These are phyloP conservation scores for Styela clava DNA, from an alignment of 23 tunicate genomes.

Conservation along the genomic window DNA sequence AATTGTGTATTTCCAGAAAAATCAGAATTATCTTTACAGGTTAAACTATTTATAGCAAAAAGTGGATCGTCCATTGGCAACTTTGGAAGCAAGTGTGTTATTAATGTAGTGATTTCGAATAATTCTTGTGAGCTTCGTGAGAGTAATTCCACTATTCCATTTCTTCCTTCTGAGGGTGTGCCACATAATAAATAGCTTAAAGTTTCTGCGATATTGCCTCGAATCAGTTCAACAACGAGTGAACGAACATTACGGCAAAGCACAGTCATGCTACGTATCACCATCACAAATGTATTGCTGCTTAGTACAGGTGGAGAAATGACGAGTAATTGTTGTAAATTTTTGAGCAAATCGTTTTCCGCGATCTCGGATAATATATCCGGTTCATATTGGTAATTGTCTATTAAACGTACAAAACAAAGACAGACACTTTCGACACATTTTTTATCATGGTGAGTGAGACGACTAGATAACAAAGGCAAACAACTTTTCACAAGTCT, in stretches of 20 bases:
- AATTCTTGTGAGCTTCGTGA: conserved; percentile 84
- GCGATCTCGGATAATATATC: conserved; percentile 45
- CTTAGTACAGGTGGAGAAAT: conserved; percentile 70
- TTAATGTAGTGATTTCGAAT: conserved; percentile 70
- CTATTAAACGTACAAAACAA: conserved; percentile 81
- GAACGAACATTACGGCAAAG: conserved; percentile 65
- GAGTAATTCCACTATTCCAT: conserved; percentile 41
- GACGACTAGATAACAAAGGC: conserved; percentile 53
- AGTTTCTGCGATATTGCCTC: conserved; percentile 84
- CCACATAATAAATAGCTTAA: conserved; percentile 79
- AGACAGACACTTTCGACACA: conserved; percentile 83
- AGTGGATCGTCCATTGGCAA: conserved; percentile 72
- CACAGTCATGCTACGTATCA: conserved; percentile 71
- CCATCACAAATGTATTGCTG: conserved; percentile 89
- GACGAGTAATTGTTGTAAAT: conserved; percentile 63
- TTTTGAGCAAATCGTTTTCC: conserved; percentile 48
- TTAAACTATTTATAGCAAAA: conserved; percentile 51
- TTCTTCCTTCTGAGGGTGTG: conserved; percentile 42
- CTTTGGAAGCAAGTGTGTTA: conserved; percentile 73
- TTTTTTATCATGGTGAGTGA: conserved; percentile 84
- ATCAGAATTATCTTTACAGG: conserved; percentile 15
- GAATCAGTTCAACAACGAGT: conserved; percentile 60
- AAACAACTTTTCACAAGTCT: conserved; percentile 50
- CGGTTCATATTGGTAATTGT: conserved; percentile 55
- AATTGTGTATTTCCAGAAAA: not conserved